These are phyloP conservation scores for Carterocephalus palaemon DNA, from an alignment of 2,888 invertebrate genomes.

Conservation along the genomic window DNA sequence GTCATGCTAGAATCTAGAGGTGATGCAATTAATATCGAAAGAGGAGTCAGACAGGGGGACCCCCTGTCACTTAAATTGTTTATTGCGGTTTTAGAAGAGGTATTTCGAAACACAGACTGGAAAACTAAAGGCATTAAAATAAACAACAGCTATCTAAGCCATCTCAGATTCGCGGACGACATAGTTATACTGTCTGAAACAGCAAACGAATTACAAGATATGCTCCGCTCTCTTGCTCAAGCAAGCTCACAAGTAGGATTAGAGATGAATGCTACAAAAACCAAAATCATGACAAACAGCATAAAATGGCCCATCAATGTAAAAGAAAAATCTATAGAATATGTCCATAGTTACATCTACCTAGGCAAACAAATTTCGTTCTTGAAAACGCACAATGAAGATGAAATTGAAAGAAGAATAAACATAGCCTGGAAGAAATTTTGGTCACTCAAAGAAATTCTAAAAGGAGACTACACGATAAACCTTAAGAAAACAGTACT, in stretches of 20 bases:
- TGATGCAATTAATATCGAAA: not conserved
- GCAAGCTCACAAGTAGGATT: not conserved
- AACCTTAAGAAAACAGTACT: too few species aligned
- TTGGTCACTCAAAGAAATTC: too few species aligned
- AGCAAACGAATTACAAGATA: not conserved
- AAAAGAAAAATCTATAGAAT: too few species aligned
- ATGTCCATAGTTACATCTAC: too few species aligned
- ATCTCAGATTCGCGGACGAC: slow-evolving; percentile 3
- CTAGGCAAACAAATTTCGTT: too few species aligned
- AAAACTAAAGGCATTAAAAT: not conserved
- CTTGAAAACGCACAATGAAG: too few species aligned
- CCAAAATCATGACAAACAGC: too few species aligned
- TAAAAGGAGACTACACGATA: too few species aligned
- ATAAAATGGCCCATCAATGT: too few species aligned
- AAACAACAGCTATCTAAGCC: not conserved
- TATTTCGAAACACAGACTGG: slow-evolving; percentile 1
- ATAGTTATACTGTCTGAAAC: not conserved
- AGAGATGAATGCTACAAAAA: too few species aligned
- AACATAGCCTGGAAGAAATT: too few species aligned
- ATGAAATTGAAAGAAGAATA: too few species aligned
- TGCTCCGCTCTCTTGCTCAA: not conserved
- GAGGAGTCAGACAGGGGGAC: not conserved
- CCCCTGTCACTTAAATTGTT: slow-evolving; percentile 3
- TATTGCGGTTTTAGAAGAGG: slow-evolving; percentile 3
- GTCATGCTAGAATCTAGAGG: not conserved